Base-by-base conservation (phyloP, 2,888 invertebrate species). In the Drosophila atripex region DNA sequence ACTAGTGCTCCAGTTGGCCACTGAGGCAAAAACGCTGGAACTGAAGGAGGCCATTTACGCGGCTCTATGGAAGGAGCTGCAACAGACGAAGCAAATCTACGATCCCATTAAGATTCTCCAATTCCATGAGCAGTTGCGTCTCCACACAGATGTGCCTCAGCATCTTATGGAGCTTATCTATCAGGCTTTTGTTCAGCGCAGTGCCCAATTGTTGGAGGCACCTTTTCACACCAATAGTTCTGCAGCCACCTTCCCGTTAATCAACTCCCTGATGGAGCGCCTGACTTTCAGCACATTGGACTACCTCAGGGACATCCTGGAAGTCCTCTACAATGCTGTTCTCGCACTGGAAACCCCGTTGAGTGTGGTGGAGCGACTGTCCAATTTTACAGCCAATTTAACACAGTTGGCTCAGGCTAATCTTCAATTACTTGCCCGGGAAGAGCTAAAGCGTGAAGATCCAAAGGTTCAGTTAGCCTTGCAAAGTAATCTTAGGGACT, bases 51-150 rank as follows among this genome's bases (percentile, higher is more conserved):
- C 80, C 21, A 74, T 84, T 28, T 89, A 82, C 53, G 75, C 76
- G 25, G 77, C 76, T 0, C 39, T 89, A 11, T 88, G 89, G 88
- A 63, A 75, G 38, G 86, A 86, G 30, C 35, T 88, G 12, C 75
- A 76, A 51, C 71, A 61, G 14, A 76, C 75, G 30, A 70, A 55
- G 16, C 75, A 77, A 25, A 76, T 76, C 58, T 72, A 78, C 30
- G 71, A 84, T 70, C 86, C 88, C 2, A 30, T 63, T 3, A 52
- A 74, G 18, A 38, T 89, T 4, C 38, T 85, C 4, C 75, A 83
- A 2, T 76, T 88, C 21, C 73, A 78, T 30, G 43, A 14, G 3
- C 56, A 75, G 16, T 60, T 89, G 1, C 43, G 59, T 1, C 12
- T 21, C 3, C 50, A 66, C 21, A 30, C 57, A 1, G 56, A 70